phyloP scores from a whole-genome alignment of 2,888 invertebrate species.

The Caenorhabditis plicata region DNA sequence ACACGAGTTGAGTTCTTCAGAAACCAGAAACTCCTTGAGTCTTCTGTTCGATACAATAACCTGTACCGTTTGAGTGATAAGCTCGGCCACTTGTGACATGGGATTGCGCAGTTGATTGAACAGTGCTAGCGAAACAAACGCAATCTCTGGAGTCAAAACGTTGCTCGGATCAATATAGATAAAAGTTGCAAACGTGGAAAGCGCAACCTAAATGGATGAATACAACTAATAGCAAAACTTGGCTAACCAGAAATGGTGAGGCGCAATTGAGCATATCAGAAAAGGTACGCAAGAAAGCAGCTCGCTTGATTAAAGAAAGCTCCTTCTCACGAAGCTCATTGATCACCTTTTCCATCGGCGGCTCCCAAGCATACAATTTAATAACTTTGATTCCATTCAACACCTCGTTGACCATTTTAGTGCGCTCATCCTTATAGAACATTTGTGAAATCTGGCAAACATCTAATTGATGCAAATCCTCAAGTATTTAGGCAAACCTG shows the following conservation, averaged over 20 bases:
- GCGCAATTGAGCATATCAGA: constrained; percentile 64
- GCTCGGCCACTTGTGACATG: constrained; percentile 80
- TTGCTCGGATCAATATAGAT: constrained; percentile 55
- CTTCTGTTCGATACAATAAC: constrained; percentile 58
- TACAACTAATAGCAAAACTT: too few relatives aligned
- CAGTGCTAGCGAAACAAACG: constrained; percentile 93
- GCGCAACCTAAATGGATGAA: too few relatives aligned
- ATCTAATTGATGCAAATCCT: neutral
- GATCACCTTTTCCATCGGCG: constrained; percentile 62
- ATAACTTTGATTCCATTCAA: constrained; percentile 81
- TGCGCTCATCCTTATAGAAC: constrained; percentile 89
- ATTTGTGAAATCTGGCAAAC: constrained; percentile 80
- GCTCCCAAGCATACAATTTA: constrained; percentile 71
- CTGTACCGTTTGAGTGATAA: constrained; percentile 64
- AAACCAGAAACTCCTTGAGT: constrained; percentile 58
- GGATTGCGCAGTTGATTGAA: constrained; percentile 97
- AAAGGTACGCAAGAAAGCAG: constrained; percentile 60
- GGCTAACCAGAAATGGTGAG: constrained; percentile 61
- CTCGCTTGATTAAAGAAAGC: constrained; percentile 52
- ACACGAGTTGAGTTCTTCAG: constrained; percentile 40
- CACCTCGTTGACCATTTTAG: constrained; percentile 90
- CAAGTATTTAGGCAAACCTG: constrained; percentile 67
- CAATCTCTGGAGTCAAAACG: constrained; percentile 72
- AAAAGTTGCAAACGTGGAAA: constrained; percentile 63
- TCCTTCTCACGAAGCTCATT: constrained; percentile 57